phyloP scores from a whole-genome alignment of 2,797 vertebrate species.

The Ammospiza maritima region DNA sequence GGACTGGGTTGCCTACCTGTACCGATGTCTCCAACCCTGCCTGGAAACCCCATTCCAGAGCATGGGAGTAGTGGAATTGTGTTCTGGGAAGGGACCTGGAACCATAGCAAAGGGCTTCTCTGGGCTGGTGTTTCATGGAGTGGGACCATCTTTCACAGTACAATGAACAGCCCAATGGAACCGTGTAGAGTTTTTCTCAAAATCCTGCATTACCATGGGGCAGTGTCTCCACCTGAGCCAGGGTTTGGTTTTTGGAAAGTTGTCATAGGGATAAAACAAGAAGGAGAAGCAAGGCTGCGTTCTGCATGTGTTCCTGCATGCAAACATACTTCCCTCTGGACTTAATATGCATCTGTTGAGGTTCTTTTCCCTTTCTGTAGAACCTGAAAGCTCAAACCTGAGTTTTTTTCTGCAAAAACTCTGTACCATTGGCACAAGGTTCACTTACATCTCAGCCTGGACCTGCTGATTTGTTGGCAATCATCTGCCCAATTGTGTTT shows the following conservation, averaged over 20 bases:
- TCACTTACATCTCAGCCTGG: background rate
- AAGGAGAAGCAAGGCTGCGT: background rate
- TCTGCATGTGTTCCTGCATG: background rate
- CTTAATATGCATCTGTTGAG: background rate
- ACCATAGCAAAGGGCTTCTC: background rate
- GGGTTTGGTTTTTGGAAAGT: background rate
- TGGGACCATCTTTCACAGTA: background rate
- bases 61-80: background rate
- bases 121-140: background rate
- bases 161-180: background rate
- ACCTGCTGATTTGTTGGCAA: background rate
- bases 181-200: background rate
- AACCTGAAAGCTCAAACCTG: background rate
- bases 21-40: background rate
- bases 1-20: background rate
- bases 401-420: background rate
- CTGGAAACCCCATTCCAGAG: background rate
- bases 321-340: background rate
- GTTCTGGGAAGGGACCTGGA: background rate
- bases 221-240: accelerated
- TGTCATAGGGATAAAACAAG: accelerated
- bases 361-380: background rate
- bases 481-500: background rate
- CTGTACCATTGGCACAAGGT: background rate
- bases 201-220: background rate